A percentile compares a stretch with the other conserved stretches of the same genome.
Conservation (phyloP, 2,113 vertebrate species). For the Acrocephalus arundinaceus region DNA sequence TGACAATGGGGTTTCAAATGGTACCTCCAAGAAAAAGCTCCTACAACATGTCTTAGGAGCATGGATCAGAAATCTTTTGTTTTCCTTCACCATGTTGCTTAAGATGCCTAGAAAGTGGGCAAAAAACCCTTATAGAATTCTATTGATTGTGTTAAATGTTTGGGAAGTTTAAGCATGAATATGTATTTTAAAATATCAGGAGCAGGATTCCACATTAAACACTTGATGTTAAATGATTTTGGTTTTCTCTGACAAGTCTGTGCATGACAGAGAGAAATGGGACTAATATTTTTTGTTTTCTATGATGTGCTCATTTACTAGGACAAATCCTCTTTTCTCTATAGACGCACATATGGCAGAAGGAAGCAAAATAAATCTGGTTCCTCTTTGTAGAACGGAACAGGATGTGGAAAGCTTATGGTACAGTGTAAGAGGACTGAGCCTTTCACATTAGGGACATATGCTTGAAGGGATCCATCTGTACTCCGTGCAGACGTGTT, state of each 20-base stretch:
- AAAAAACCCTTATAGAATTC: not conserved
- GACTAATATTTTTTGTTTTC: not conserved
- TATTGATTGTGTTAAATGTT: not conserved
- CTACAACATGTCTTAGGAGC: not conserved
- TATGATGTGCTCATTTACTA: constrained; percentile 11
- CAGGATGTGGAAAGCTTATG: constrained; percentile 63
- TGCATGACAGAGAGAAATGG: not conserved
- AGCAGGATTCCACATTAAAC: not conserved
- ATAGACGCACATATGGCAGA: constrained; percentile 47
- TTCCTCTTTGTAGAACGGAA: constrained; percentile 43
- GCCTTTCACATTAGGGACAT: constrained; percentile 52
- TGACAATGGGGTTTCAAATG: not conserved
- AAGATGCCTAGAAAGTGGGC: not conserved
- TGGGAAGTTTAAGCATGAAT: not conserved
- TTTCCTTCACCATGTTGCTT: not conserved
- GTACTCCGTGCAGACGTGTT: not conserved
- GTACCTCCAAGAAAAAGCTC: not conserved
- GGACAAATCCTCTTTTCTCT: constrained; percentile 19
- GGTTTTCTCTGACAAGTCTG: not conserved
- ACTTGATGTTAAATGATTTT: not conserved
- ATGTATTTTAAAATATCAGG: not conserved
- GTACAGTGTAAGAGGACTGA: constrained; percentile 2
- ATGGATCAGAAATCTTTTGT: not conserved
- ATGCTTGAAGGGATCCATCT: constrained; percentile 59
- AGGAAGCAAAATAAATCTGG: constrained; percentile 67